Evolutionary conservation across 92 coral and sea anemone genomes (phyloP).

Genomic region (Zoanthus sansibaricus): DNA sequence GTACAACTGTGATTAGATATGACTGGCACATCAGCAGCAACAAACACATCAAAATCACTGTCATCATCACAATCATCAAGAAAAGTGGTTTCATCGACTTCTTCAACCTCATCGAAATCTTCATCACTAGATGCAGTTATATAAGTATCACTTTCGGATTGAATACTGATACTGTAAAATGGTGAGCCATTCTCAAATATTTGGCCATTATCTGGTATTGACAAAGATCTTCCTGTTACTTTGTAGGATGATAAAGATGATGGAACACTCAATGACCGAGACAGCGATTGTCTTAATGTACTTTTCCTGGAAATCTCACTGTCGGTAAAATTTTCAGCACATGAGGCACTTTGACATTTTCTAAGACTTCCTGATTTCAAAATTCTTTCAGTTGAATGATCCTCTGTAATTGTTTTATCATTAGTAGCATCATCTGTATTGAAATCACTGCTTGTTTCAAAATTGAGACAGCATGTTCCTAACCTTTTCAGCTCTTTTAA

Average conservation of each 20-base stretch:
- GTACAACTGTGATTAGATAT: background rate
- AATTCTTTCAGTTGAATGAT: background rate
- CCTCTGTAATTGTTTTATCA: background rate
- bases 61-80: constrained; percentile 45
- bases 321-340: background rate
- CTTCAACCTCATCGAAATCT: constrained; percentile 70
- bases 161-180: constrained; percentile 66
- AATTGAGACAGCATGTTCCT: constrained; percentile 70
- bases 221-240: constrained; percentile 18
- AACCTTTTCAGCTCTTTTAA: constrained; percentile 56
- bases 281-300: constrained; percentile 10
- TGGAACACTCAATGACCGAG: constrained; percentile 79
- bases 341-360: constrained; percentile 24
- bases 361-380: background rate
- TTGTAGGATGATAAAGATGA: constrained; percentile 46
- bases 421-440: constrained; percentile 3
- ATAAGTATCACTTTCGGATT: constrained; percentile 75
- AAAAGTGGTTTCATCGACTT: constrained; percentile 51
- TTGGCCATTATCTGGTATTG: background rate
- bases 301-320: background rate
- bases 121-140: constrained; percentile 77
- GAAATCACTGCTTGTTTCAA: constrained; percentile 69
- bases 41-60: constrained; percentile 20
- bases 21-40: constrained; percentile 32
- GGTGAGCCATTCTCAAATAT: constrained; percentile 63